phyloP scores from a whole-genome alignment of 2,113 vertebrate genomes.

The human (Homo sapiens) region DNA sequence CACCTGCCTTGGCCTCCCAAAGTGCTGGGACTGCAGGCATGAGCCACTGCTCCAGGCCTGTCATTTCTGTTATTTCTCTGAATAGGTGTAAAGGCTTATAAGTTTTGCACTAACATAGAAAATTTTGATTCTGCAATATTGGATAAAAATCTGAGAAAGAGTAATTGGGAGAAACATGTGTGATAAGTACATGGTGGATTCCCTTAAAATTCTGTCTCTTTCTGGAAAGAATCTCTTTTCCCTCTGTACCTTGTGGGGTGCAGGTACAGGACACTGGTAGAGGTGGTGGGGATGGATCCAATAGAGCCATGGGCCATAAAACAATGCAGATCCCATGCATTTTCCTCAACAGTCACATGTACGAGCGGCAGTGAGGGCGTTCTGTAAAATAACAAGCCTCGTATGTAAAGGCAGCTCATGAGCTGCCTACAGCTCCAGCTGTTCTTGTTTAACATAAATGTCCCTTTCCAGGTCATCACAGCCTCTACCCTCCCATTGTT shows the following conservation, averaged over 20 bases:
- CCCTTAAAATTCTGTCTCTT: not conserved
- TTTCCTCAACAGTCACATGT: not conserved
- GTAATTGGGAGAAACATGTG: not conserved
- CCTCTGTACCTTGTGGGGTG: not conserved
- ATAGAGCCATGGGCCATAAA: not conserved
- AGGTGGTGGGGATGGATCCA: too few relatives aligned
- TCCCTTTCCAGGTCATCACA: not conserved
- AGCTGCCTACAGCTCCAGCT: not conserved
- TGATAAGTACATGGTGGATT: not conserved
- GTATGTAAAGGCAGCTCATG: not conserved
- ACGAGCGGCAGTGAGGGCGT: not conserved
- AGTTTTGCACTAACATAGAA: not conserved
- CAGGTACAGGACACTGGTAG: not conserved
- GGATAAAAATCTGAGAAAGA: not conserved
- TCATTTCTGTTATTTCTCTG: not conserved
- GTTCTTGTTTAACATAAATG: not conserved
- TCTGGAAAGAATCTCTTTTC: not conserved
- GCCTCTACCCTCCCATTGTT: not conserved
- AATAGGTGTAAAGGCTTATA: not conserved
- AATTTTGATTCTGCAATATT: not conserved
- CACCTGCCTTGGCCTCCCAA: too few relatives aligned
- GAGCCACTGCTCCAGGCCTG: too few relatives aligned
- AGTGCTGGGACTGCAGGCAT: too few relatives aligned
- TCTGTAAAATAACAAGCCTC: not conserved
- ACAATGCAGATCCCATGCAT: too few relatives aligned